These are phyloP conservation scores for Theristicus caerulescens DNA, from an alignment of 2,113 vertebrate genomes.

Conservation along the genomic window DNA sequence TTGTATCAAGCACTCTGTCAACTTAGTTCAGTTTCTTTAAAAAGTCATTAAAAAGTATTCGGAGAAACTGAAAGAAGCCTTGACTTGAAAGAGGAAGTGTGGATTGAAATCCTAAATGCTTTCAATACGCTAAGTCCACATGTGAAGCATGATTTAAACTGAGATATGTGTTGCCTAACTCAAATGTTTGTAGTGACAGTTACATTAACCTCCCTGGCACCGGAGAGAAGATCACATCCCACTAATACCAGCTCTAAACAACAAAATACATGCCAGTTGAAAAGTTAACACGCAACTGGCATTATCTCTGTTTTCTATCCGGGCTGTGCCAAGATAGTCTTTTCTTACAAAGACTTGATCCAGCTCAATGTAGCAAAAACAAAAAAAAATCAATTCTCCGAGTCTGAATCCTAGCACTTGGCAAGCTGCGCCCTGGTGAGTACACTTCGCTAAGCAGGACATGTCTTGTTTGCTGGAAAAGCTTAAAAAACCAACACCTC, in stretches of 20 bases:
- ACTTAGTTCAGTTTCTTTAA: neutral
- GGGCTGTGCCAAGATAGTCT: slow-evolving; percentile 9
- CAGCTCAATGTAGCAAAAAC: neutral
- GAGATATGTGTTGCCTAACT: slow-evolving; percentile 40
- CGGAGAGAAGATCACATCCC: neutral
- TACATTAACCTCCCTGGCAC: slow-evolving; percentile 37
- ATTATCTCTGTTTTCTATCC: slow-evolving; percentile 19
- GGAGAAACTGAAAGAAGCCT: slow-evolving; percentile 2
- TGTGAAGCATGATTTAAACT: slow-evolving; percentile 41
- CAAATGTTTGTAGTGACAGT: slow-evolving; percentile 24
- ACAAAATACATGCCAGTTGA: neutral
- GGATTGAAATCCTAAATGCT: slow-evolving; percentile 15
- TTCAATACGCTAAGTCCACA: slow-evolving; percentile 17
- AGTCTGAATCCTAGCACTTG: slow-evolving; percentile 12
- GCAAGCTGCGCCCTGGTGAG: neutral
- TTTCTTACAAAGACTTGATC: neutral
- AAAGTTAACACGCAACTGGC: slow-evolving; percentile 19
- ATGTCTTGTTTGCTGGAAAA: slow-evolving; percentile 31
- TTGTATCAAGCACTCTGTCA: neutral
- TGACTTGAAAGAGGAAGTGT: slow-evolving; percentile 33
- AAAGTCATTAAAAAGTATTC: neutral
- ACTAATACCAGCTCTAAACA: slow-evolving; percentile 1
- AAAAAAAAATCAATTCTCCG: neutral
- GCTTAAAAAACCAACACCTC: slow-evolving; percentile 56
- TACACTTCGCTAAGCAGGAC: slow-evolving; percentile 35